phyloP scores from a whole-genome alignment of 2,797 vertebrate genomes.

The Brachyalestes nurse region DNA sequence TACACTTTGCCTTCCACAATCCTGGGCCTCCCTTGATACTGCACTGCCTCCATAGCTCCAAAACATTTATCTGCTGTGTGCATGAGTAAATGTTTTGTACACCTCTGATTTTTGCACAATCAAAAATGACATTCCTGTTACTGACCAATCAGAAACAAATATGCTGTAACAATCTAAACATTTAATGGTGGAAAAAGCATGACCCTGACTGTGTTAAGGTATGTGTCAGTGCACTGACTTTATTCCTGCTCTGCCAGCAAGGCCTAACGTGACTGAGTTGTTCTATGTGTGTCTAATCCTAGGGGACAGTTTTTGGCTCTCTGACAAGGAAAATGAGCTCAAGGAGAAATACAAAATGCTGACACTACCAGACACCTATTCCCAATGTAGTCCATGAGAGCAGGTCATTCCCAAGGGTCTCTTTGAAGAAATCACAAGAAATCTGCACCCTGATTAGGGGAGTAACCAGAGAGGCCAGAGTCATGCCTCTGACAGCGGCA shows the following conservation, averaged over 20 bases:
- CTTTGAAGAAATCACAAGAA: conserved; percentile 54
- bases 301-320: conserved; percentile 66
- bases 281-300: conserved; percentile 66
- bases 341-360: conserved; percentile 57
- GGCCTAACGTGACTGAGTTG: conserved; percentile 69
- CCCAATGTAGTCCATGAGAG: conserved; percentile 22
- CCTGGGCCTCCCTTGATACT: conserved; percentile 39
- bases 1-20: conserved; percentile 37
- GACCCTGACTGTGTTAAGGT: conserved; percentile 68
- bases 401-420: conserved; percentile 42
- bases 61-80: conserved; percentile 5
- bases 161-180: conserved; percentile 56
- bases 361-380: conserved; percentile 43
- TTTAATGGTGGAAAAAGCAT: conserved; percentile 73
- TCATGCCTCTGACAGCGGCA: conserved; percentile 12
- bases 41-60: conserved; percentile 3
- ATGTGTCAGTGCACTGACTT: conserved; percentile 66
- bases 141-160: conserved; percentile 42
- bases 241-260: conserved; percentile 68
- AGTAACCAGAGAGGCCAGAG: conserved; percentile 42
- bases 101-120: background rate
- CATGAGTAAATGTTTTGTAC: background rate
- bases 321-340: conserved; percentile 63
- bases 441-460: conserved; percentile 49
- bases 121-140: conserved; percentile 55